Evolutionary conservation across 2,797 vertebrate species (phyloP), one percentile per base, ranked within the genome.

Genomic region (Pterois miles): DNA sequence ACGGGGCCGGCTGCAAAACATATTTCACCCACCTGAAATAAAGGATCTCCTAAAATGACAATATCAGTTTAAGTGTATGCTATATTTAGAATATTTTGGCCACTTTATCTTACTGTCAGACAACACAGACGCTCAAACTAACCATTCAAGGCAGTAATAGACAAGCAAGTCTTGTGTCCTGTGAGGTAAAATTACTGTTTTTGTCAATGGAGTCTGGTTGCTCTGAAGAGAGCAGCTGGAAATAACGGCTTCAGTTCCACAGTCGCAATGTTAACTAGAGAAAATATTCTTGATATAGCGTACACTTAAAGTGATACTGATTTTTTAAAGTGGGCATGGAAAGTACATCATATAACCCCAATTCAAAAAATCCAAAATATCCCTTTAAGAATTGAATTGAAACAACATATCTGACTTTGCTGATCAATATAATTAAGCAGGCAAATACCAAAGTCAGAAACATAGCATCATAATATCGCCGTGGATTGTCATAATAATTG

Each of bases 121-220:
- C 40, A 46, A 18, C 7, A 46, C 20, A 18, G 8, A 46, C 18
- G 43, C 43, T 46, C 16, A 46, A 46, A 46, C 43, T 20, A 46
- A 46, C 43, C 43, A 20, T 18, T 46, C 18, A 46, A 46, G 8
- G 8, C 43, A 56, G 14, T 14, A 8, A 27, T 27, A 29, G 53
- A 29, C 53, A 23, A 54, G 52, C 23, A n/a, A 8, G 23, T 54
- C 52, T 14, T 1, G 0, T 27, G 23, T 27, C 25, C 52, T 54
- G 52, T 6, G 0, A 29, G 0, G 0, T 31, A 31, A 57, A 10
- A 31, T 20, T 3, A 57, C 27, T 31, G 16, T 33, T 33, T n/a
- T 58, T 58, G 56, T 58, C 56, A 58, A 33, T n/a, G 56, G 14
- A 33, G 56, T 11, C 27, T 6, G 9, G 54, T 31, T 16, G 0